These are phyloP conservation scores for Sinohyriopsis cumingii DNA, from an alignment of 2,888 invertebrate species.

Conservation along the genomic window DNA sequence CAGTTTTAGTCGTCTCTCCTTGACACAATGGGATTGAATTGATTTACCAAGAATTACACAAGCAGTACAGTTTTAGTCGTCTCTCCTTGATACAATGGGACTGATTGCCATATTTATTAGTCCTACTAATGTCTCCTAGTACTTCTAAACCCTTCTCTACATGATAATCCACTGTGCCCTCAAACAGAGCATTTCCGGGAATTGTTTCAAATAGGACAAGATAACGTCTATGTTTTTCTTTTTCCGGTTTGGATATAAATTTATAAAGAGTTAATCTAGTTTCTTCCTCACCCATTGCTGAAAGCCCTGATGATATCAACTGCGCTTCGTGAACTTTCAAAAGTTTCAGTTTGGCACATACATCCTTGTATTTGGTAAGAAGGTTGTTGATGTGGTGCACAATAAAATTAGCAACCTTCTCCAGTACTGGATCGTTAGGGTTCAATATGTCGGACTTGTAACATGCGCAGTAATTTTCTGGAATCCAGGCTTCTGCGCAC, in stretches of 20 bases:
- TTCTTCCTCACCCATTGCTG: constrained; percentile 27
- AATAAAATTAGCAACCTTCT: constrained; percentile 74
- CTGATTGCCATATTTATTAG: constrained; percentile 46
- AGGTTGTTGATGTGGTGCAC: constrained; percentile 50
- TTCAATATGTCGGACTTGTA: constrained; percentile 83
- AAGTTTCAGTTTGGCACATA: constrained; percentile 77
- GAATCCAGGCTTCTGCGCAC: constrained; percentile 90
- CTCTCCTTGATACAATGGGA: constrained; percentile 38
- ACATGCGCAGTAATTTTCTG: constrained; percentile 96
- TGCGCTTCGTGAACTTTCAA: constrained; percentile 28
- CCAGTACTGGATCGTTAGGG: constrained; percentile 73
- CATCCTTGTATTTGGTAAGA: constrained; percentile 67
- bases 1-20: too few species aligned
- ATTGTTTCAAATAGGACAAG: constrained; percentile 36
- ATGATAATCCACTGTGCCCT: constrained; percentile 36
- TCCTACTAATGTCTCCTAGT: constrained; percentile 39
- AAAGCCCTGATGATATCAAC: constrained; percentile 27
- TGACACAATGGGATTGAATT: too few species aligned
- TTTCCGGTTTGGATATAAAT: constrained; percentile 79
- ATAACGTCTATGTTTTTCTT: constrained; percentile 43
- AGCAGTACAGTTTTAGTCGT: constrained; percentile 35
- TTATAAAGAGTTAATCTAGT: constrained; percentile 71
- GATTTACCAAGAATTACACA: constrained; percentile 30
- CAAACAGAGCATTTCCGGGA: constrained; percentile 44
- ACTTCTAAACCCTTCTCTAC: constrained; percentile 24